phyloP scores from a whole-genome alignment of 2,888 invertebrate genomes.

The Allygus modestus region DNA sequence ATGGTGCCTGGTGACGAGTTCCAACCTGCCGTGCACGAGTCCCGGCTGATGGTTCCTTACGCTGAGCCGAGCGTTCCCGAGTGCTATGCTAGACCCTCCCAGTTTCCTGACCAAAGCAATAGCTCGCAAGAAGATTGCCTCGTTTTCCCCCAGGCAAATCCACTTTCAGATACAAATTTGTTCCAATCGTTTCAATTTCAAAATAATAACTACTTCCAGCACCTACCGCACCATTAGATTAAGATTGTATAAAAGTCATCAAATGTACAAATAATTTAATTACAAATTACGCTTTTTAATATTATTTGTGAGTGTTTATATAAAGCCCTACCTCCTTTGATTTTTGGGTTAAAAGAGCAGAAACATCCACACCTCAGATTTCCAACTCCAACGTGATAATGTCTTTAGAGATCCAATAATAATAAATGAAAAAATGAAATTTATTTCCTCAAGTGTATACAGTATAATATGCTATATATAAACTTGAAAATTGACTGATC shows the following conservation, averaged over 20 bases:
- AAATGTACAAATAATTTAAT: slow-evolving; percentile 56
- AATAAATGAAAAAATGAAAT: too few relatives aligned
- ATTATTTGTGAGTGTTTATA: neutral
- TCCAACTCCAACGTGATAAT: too few relatives aligned
- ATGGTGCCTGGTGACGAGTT: neutral
- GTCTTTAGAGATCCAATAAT: too few relatives aligned
- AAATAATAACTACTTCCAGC: slow-evolving; percentile 63
- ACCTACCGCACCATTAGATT: slow-evolving; percentile 63
- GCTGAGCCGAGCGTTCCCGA: neutral
- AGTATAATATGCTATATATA: too few relatives aligned
- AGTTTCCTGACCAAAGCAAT: slow-evolving; percentile 50
- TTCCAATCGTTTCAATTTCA: slow-evolving; percentile 62
- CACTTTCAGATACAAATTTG: slow-evolving; percentile 40
- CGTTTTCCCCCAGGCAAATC: slow-evolving; percentile 11
- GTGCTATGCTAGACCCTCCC: slow-evolving; percentile 31
- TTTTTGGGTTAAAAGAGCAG: too few relatives aligned
- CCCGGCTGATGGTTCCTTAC: slow-evolving; percentile 38
- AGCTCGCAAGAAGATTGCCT: slow-evolving; percentile 61
- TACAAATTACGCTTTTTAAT: slow-evolving; percentile 54
- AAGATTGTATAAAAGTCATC: slow-evolving; percentile 47
- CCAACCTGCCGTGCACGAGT: slow-evolving; percentile 11
- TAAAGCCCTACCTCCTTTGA: too few relatives aligned
- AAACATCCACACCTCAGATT: too few relatives aligned
- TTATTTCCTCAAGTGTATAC: too few relatives aligned
- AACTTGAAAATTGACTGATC: too few relatives aligned